Conservation (phyloP, 2,113 vertebrate species). For the Benitochromis conjunctus region DNA sequence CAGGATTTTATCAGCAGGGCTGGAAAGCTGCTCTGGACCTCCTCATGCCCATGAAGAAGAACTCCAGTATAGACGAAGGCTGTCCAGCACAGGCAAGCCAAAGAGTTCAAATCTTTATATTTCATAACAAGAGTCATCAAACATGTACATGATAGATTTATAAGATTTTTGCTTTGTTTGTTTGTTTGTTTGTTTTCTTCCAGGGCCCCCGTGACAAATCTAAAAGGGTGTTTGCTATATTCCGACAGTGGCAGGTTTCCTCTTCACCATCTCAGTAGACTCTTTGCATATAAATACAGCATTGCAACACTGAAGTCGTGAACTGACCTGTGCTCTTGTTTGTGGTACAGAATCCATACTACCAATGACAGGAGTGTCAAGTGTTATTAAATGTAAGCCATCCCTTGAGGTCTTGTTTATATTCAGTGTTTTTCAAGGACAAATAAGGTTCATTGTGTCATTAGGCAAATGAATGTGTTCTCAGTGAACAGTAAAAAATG, state of each 20-base stretch:
- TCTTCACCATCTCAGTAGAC: constrained; percentile 72
- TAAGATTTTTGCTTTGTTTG: not conserved
- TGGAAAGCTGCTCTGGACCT: constrained; percentile 81
- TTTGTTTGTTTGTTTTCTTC: not conserved
- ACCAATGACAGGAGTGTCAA: not conserved
- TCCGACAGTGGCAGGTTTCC: constrained; percentile 86
- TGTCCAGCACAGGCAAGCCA: constrained; percentile 61
- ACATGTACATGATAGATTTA: not conserved
- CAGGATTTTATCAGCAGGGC: constrained; percentile 67
- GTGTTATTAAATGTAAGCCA: not conserved
- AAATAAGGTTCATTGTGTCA: not conserved
- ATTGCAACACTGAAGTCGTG: not conserved
- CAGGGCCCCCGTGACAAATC: constrained; percentile 89
- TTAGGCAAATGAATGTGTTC: not conserved
- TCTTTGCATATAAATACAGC: not conserved
- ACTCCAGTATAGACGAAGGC: constrained; percentile 29
- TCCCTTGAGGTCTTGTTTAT: constrained; percentile 21
- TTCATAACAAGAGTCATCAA: not conserved
- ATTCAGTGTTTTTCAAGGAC: constrained; percentile 11
- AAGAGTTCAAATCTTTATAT: not conserved
- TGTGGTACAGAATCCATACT: constrained; percentile 15
- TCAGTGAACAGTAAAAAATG: constrained; percentile 33
- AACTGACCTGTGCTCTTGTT: constrained; percentile 2
- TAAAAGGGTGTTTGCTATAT: constrained; percentile 90
- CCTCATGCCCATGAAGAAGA: constrained; percentile 77